A percentile compares a stretch with the other conserved stretches of the same genome.
phyloP scores from a whole-genome alignment of 1,140 invertebrate genomes.

The Neelides sp. region DNA sequence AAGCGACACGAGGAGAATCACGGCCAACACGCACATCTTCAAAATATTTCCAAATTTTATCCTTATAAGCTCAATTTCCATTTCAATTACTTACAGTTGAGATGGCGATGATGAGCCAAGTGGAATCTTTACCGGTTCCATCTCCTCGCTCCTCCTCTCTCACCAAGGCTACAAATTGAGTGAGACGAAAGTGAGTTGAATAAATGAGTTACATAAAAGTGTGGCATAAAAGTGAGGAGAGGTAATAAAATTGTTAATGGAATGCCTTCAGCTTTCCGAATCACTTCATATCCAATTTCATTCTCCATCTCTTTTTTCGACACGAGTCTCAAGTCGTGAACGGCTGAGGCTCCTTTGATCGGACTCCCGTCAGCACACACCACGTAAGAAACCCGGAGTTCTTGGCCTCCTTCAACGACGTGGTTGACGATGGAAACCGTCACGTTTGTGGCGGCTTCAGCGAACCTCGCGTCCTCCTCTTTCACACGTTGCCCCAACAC shows the following conservation, averaged over 20 bases:
- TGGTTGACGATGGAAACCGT: slow-evolving; percentile 26
- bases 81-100: no score
- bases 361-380: slow-evolving; percentile 28
- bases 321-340: slow-evolving; percentile 25
- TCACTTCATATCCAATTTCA: slow-evolving; percentile 28
- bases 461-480: slow-evolving; percentile 5
- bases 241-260: background rate
- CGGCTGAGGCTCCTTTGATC: slow-evolving; percentile 21
- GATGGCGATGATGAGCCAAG: no score
- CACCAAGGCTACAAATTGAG: no score
- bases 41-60: no score
- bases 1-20: no score
- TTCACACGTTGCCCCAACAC: background rate
- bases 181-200: no score
- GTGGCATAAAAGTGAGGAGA: background rate
- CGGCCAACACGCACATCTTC: no score
- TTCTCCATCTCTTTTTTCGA: slow-evolving; percentile 30
- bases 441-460: slow-evolving; percentile 24
- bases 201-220: no score
- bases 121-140: no score
- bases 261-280: slow-evolving; percentile 31
- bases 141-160: no score
- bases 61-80: no score
- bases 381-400: slow-evolving; percentile 21
- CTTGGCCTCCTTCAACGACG: background rate